These are phyloP conservation scores for Nemotelus pantherinus DNA, from an alignment of 2,888 invertebrate species.

Conservation along the genomic window DNA sequence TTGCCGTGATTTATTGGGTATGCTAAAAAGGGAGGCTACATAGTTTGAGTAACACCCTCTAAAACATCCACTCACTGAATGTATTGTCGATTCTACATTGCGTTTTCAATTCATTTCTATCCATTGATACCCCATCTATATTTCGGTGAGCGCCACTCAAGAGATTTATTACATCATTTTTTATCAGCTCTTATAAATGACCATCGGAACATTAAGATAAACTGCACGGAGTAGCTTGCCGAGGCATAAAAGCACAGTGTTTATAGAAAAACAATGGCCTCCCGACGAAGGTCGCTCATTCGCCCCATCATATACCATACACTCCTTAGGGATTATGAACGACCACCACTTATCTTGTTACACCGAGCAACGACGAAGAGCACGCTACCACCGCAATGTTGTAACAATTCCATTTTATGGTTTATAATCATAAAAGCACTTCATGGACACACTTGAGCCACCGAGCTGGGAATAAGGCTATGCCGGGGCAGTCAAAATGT, in stretches of 20 bases:
- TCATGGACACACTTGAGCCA: conserved; percentile 34
- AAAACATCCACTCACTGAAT: background rate
- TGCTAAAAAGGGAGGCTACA: background rate
- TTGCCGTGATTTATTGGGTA: conserved; percentile 43
- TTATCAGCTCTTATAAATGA: conserved; percentile 50
- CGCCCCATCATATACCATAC: background rate
- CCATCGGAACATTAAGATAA: conserved; percentile 50
- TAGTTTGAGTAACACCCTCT: background rate
- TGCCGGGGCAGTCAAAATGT: background rate
- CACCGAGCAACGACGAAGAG: conserved; percentile 25
- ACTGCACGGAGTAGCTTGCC: conserved; percentile 8
- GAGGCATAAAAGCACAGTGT: conserved; percentile 15
- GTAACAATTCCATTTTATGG: conserved; percentile 44
- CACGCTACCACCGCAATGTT: conserved; percentile 47
- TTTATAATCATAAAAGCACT: conserved; percentile 44
- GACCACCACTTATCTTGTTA: conserved; percentile 49
- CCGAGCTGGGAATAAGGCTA: conserved; percentile 1
- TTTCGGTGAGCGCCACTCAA: conserved; percentile 18
- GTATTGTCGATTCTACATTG: background rate
- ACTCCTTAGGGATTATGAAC: conserved; percentile 48
- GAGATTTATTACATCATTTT: conserved; percentile 50
- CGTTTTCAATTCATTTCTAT: background rate
- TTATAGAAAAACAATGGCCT: conserved; percentile 48
- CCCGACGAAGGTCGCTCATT: conserved; percentile 32
- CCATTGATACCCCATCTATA: conserved; percentile 18